These are phyloP conservation scores for Xenentodon cancila DNA, from an alignment of 2,797 vertebrate genomes.

Conservation along the genomic window DNA sequence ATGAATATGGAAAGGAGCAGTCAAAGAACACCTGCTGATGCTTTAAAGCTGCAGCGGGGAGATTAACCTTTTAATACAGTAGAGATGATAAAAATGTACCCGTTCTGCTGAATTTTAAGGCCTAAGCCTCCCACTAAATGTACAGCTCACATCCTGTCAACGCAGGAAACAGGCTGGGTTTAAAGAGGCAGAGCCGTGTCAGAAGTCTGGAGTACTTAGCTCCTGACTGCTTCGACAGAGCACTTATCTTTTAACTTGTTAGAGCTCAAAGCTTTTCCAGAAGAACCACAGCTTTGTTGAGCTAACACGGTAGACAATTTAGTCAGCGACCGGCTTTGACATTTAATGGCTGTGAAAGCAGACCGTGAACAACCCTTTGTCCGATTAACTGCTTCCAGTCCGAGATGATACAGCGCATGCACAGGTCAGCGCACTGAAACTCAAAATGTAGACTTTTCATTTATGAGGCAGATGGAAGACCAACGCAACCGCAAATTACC, in stretches of 20 bases:
- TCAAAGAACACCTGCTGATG: neutral
- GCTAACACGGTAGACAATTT: constrained; percentile 42
- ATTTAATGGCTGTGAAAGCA: constrained; percentile 54
- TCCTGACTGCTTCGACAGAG: constrained; percentile 36
- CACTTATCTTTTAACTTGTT: constrained; percentile 60
- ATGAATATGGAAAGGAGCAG: constrained; percentile 16
- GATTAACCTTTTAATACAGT: constrained; percentile 1
- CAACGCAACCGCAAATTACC: neutral
- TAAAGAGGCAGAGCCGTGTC: constrained; percentile 37
- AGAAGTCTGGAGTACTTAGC: constrained; percentile 49
- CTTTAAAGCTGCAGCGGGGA: neutral
- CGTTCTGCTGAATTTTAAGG: neutral
- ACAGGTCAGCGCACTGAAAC: neutral
- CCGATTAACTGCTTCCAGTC: neutral
- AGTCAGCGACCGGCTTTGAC: constrained; percentile 37
- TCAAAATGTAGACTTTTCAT: neutral
- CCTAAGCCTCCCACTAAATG: constrained; percentile 20
- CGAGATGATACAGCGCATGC: neutral
- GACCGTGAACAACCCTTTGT: constrained; percentile 53
- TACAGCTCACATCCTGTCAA: constrained; percentile 6
- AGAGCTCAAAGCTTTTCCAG: constrained; percentile 57
- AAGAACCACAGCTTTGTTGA: constrained; percentile 66
- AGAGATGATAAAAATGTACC: constrained; percentile 3
- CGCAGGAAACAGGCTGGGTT: constrained; percentile 24
- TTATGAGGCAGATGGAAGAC: neutral